Evolutionary conservation across 2,797 vertebrate genomes (phyloP).

Genomic region (Enteromius afrohamiltoni): DNA sequence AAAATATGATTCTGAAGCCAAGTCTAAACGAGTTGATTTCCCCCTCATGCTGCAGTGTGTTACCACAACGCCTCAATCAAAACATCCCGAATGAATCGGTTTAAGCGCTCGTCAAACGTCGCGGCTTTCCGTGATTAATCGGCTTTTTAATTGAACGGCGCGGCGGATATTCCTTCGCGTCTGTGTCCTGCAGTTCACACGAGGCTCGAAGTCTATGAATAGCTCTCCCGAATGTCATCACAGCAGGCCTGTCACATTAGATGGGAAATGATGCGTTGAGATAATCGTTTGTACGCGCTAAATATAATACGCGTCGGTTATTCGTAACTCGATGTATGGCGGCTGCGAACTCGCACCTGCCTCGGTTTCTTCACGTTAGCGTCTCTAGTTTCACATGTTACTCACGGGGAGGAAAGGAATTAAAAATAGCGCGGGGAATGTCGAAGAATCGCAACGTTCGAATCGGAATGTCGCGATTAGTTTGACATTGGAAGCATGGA

Average conservation of each 20-base stretch:
- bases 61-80: background rate
- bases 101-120: background rate
- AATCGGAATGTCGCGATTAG: background rate
- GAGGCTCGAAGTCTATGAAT: slow-evolving; percentile 51
- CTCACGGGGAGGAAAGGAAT: too few species aligned
- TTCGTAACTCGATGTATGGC: background rate
- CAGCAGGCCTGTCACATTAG: background rate
- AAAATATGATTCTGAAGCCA: background rate
- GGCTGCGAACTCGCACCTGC: background rate
- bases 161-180: slow-evolving; percentile 1
- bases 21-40: background rate
- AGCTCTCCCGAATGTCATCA: slow-evolving; percentile 42
- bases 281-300: background rate
- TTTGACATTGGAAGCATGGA: background rate
- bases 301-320: background rate
- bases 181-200: slow-evolving; percentile 10
- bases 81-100: background rate
- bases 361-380: background rate
- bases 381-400: background rate
- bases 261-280: background rate
- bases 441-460: background rate
- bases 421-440: too few species aligned
- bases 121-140: background rate
- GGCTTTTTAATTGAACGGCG: slow-evolving; percentile 11
- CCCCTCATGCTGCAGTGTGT: background rate